Evolutionary conservation across 2,888 invertebrate genomes (phyloP), one percentile per base, ranked within the genome.

Genomic region (Unio pictorum): DNA sequence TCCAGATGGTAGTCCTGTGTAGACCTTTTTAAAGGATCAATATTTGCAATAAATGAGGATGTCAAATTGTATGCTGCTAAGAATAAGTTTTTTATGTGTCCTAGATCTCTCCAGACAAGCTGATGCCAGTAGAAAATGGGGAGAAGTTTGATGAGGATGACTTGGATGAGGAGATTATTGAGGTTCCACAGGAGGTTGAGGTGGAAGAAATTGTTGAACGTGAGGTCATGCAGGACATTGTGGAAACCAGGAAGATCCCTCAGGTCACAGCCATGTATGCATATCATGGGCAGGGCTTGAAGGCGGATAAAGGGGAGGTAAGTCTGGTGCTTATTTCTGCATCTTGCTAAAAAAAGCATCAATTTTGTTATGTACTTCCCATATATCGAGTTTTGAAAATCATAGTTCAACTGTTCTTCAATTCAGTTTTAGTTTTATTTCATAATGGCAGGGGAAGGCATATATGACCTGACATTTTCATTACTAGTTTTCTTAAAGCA

Each of bases 211-310:
- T 95, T 8, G 71, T 78, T 28, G 96, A 97, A 88, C 92, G 94
- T 61, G 92, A 96, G 18, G 96, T 97, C 85, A 94, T 95, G 79
- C 92, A 94, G 74, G 95, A 95, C n/a, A 94, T 96, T 0, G 93
- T 95, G 0, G 97, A 98, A 90, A 95, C 96, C 83, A 92, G 95
- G 78, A 92, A 94, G 79, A 93, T 97, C 26, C 96, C 96, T 0
- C 97, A 97, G 91, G 96, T 94, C 67, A 90, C 89, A 74, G 91
- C 91, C 17, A 91, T 96, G 64, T 98, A 98, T 91, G 94, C 95
- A 20, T 99, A 97, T 92, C 94, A 93, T 68, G 98, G 98, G 0
- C 96, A 97, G 86, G 97, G 97, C 63, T 95, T 98, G 92, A 93
- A 94, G 64, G 95, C 97, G 93, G 93, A 93, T 68, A 98, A 98